Evolutionary conservation across 1,140 invertebrate species (phyloP).

Genomic region (Ganaspis sp.): DNA sequence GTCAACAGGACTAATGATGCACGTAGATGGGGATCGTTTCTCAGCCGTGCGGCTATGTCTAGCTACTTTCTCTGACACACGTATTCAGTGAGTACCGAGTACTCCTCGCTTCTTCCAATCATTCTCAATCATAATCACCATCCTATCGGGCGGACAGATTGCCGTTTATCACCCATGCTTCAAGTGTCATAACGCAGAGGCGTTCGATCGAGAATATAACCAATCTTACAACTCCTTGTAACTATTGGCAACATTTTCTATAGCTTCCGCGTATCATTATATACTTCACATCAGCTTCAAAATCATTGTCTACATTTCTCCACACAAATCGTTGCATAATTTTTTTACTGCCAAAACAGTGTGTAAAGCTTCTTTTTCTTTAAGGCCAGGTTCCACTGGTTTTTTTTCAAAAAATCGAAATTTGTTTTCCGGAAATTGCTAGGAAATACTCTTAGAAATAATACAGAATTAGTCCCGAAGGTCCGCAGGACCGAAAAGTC

Average conservation of each 20-base stretch:
- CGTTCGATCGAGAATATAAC: slow-evolving; percentile 43
- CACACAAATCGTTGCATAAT: too few relatives aligned
- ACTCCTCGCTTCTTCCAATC: slow-evolving; percentile 42
- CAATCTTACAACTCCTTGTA: not conserved
- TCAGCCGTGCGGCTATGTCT: not conserved
- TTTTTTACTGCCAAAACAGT: too few relatives aligned
- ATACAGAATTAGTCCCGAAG: too few relatives aligned
- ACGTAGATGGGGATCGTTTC: slow-evolving; percentile 32
- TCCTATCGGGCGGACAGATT: slow-evolving; percentile 41
- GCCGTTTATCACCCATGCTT: slow-evolving; percentile 50
- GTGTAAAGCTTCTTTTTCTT: too few relatives aligned
- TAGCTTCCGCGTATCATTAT: not conserved
- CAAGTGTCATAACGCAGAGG: slow-evolving; percentile 43
- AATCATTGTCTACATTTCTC: slow-evolving; percentile 15
- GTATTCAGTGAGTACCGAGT: not conserved
- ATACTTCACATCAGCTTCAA: not conserved
- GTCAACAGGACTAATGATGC: slow-evolving; percentile 56
- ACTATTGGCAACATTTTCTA: not conserved
- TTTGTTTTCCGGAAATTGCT: too few relatives aligned
- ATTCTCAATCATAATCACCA: slow-evolving; percentile 58
- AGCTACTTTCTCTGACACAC: not conserved
- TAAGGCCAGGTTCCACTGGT: too few relatives aligned
- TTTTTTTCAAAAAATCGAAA: too few relatives aligned
- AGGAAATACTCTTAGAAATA: too few relatives aligned
- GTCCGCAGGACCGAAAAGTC: too few relatives aligned